A percentile compares a stretch with the other conserved stretches of the same genome.
phyloP scores from a whole-genome alignment of 2,113 vertebrate species.

The Paracanthobrama guichenoti region DNA sequence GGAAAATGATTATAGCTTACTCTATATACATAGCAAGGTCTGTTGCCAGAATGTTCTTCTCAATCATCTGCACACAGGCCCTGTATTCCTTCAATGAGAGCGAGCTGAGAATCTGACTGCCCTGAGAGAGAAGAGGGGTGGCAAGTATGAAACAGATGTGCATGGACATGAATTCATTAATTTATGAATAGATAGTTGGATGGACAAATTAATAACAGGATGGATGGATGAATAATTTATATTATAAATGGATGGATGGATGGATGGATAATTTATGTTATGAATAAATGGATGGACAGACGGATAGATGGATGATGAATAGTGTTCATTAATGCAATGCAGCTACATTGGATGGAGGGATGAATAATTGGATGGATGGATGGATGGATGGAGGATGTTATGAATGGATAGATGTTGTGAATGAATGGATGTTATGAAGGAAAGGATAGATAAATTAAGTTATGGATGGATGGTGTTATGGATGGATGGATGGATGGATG shows the following conservation, averaged over 20 bases:
- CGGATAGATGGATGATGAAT: not conserved
- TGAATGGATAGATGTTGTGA: not conserved
- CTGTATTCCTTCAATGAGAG: slow-evolving; percentile 87
- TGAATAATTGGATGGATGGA: not conserved
- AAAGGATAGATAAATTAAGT: not conserved
- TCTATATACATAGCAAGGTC: slow-evolving; percentile 87
- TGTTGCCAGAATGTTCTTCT: slow-evolving; percentile 90
- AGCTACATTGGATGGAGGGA: not conserved
- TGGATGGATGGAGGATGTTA: not conserved
- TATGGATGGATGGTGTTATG: not conserved
- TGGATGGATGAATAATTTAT: not conserved
- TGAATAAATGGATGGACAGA: not conserved
- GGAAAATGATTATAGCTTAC: slow-evolving; percentile 72
- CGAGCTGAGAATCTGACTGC: slow-evolving; percentile 87
- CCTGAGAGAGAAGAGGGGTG: slow-evolving; percentile 69
- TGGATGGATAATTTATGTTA: not conserved
- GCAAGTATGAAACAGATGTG: not conserved
- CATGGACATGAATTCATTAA: not conserved
- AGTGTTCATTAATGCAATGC: no score
- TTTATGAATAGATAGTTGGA: not conserved
- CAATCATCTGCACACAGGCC: slow-evolving; percentile 82
- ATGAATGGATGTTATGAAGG: not conserved
- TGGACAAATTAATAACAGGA: not conserved
- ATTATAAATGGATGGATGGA: not conserved
- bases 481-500: not conserved